Evolutionary conservation across 1,140 invertebrate genomes (phyloP).

Genomic region (Pseudomyrmex sp.): DNA sequence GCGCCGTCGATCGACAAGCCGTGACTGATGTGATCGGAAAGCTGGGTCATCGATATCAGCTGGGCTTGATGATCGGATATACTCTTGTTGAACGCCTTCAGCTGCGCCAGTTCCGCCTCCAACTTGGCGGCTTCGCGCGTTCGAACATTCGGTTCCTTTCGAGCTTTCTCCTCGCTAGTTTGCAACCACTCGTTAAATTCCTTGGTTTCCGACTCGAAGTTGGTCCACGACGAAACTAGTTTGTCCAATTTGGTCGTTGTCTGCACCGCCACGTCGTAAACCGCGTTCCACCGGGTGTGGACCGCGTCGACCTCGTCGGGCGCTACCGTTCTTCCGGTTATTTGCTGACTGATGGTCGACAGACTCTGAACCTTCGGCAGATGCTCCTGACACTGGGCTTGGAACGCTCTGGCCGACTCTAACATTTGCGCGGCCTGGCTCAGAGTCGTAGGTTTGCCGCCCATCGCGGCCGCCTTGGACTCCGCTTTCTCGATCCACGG

Average conservation of each 20-base stretch:
- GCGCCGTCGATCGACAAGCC: slow-evolving; percentile 91
- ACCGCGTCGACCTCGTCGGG: slow-evolving; percentile 93
- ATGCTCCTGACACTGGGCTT: slow-evolving; percentile 91
- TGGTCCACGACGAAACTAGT: slow-evolving; percentile 92
- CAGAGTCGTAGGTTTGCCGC: slow-evolving; percentile 91
- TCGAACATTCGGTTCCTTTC: slow-evolving; percentile 86
- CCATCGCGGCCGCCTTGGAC: slow-evolving; percentile 88
- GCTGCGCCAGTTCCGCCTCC: slow-evolving; percentile 89
- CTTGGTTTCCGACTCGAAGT: slow-evolving; percentile 90
- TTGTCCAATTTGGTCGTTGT: slow-evolving; percentile 91
- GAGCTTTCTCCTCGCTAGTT: slow-evolving; percentile 87
- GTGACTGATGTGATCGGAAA: slow-evolving; percentile 91
- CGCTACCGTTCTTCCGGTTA: slow-evolving; percentile 90
- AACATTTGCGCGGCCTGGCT: slow-evolving; percentile 92
- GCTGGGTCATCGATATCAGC: slow-evolving; percentile 91
- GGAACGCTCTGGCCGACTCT: slow-evolving; percentile 88
- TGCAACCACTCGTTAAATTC: slow-evolving; percentile 91
- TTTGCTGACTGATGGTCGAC: slow-evolving; percentile 89
- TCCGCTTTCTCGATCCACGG: slow-evolving; percentile 96
- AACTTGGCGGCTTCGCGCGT: slow-evolving; percentile 90
- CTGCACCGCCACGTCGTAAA: slow-evolving; percentile 91
- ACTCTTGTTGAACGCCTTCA: slow-evolving; percentile 92
- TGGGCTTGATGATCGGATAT: slow-evolving; percentile 93
- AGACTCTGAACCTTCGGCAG: slow-evolving; percentile 90
- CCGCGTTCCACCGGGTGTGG: slow-evolving; percentile 91